Conservation (phyloP, 2,113 vertebrate genomes). For the Rhagologus leucostigma region DNA sequence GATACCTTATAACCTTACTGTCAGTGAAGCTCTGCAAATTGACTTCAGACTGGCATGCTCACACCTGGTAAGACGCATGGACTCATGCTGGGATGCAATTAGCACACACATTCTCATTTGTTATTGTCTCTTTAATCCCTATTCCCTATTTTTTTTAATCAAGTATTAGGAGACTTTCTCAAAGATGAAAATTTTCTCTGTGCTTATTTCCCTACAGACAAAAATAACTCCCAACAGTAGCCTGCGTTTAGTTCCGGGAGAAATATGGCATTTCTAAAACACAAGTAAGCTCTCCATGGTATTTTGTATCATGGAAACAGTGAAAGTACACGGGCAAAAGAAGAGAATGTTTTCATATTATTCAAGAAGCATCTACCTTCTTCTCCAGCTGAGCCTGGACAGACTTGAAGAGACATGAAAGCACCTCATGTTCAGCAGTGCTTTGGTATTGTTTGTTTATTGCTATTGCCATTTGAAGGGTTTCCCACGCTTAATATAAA, state of each 20-base stretch:
- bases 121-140: conserved; percentile 9
- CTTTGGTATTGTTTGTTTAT: neutral
- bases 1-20: neutral
- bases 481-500: neutral
- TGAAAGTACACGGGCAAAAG: neutral
- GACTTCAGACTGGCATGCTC: neutral
- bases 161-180: neutral
- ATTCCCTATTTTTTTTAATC: neutral
- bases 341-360: neutral
- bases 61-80: conserved; percentile 10
- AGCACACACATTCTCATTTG: neutral
- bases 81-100: conserved; percentile 19
- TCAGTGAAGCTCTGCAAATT: neutral
- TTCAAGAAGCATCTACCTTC: neutral
- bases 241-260: neutral
- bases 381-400: neutral
- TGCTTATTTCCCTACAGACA: neutral
- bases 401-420: neutral
- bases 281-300: neutral
- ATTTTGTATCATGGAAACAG: neutral
- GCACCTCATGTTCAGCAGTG: neutral
- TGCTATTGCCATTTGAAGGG: neutral
- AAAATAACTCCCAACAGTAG: neutral
- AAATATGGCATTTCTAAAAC: neutral
- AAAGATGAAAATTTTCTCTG: neutral